Conservation (phyloP, 2,113 vertebrate species). For the Progne subis region DNA sequence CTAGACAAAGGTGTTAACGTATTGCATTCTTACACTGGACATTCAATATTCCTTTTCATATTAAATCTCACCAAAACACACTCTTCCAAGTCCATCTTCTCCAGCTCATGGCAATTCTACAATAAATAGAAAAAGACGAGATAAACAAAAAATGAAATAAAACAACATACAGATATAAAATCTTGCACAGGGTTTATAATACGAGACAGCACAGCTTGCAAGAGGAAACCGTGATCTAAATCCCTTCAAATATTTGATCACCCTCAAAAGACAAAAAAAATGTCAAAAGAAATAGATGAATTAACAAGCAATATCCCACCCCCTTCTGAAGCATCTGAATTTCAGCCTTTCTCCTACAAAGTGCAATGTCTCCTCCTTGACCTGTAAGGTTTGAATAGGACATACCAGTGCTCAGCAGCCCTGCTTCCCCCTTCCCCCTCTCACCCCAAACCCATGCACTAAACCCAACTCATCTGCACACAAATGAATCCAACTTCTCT, state of each 20-base stretch:
- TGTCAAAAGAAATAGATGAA: background rate
- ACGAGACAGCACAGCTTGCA: background rate
- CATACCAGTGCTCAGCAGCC: background rate
- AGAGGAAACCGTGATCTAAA: background rate
- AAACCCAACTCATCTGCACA: background rate
- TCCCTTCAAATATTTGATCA: background rate
- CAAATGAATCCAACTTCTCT: background rate
- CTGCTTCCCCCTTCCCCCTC: background rate
- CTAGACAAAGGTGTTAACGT: background rate
- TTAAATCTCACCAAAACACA: slow-evolving; percentile 88
- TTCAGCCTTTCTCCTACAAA: background rate
- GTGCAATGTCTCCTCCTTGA: background rate
- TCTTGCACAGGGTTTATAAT: background rate
- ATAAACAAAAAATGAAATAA: background rate
- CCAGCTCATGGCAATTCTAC: slow-evolving; percentile 91
- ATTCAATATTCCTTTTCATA: background rate
- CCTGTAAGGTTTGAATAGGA: background rate
- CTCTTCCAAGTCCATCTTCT: slow-evolving; percentile 96
- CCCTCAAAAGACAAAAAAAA: background rate
- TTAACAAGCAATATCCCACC: background rate
- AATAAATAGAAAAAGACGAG: slow-evolving; percentile 3
- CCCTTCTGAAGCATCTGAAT: background rate
- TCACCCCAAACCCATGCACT: background rate
- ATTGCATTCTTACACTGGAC: background rate
- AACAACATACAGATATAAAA: background rate